These are phyloP conservation scores for Chondrilla cf. caribensis DNA, from an alignment of 37 sponge, comb jelly and placozoan species.

Conservation along the genomic window DNA sequence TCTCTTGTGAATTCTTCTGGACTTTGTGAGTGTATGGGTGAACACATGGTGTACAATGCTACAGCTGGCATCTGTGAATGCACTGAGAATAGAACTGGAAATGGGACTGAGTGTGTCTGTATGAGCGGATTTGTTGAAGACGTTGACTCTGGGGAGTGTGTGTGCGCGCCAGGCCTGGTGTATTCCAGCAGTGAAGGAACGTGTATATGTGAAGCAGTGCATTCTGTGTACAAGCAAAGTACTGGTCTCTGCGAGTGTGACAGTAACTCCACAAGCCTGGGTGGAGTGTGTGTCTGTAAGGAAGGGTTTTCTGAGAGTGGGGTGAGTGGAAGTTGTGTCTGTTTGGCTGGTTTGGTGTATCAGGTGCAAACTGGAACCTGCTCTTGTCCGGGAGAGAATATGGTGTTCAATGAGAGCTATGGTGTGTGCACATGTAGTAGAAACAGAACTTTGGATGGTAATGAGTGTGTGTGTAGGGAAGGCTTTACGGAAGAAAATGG, in stretches of 20 bases:
- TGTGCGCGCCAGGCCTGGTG: neutral
- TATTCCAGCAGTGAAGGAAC: neutral
- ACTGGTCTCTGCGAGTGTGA: too few species aligned
- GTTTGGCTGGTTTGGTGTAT: neutral
- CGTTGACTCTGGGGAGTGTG: neutral
- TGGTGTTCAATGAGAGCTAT: neutral
- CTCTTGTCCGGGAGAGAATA: neutral
- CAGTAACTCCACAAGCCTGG: too few species aligned
- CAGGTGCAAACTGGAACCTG: neutral
- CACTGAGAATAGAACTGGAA: neutral
- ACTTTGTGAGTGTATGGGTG: neutral
- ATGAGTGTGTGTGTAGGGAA: conserved; percentile 7
- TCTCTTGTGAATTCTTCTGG: neutral
- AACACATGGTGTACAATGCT: neutral
- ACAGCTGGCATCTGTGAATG: neutral
- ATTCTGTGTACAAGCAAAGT: neutral
- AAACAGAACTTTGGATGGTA: conserved; percentile 6
- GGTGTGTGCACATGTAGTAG: neutral
- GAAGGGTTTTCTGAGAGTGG: too few species aligned
- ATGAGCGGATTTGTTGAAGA: neutral
- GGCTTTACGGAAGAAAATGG: conserved; percentile 2
- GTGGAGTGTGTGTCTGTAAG: too few species aligned
- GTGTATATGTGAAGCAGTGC: neutral
- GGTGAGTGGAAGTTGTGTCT: conserved; percentile 2
- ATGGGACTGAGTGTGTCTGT: conserved; percentile 16